These are phyloP conservation scores for Sepiola atlantica DNA, from an alignment of 2,888 invertebrate species.

Conservation along the genomic window DNA sequence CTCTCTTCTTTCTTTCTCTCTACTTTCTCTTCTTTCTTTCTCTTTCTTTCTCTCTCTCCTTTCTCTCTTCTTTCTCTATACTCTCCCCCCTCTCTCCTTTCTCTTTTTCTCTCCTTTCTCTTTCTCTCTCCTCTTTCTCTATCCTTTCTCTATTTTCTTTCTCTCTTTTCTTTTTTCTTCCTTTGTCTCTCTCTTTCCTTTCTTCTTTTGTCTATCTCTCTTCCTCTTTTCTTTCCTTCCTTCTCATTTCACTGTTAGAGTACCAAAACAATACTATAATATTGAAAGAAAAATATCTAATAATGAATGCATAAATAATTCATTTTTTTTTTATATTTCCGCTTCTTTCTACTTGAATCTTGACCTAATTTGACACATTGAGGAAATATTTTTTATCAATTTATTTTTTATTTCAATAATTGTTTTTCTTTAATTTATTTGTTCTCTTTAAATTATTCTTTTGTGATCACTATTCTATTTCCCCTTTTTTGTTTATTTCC, in stretches of 20 bases:
- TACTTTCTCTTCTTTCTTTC: neutral
- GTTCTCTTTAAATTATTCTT: neutral
- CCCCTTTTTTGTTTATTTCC: neutral
- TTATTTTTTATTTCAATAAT: too few relatives aligned
- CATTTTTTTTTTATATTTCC: neutral
- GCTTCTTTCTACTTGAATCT: neutral
- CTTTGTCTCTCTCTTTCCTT: too few relatives aligned
- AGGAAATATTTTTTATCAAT: constrained; percentile 32
- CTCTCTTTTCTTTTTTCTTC: neutral
- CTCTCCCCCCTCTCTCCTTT: too few relatives aligned
- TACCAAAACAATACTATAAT: neutral
- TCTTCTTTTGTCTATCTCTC: neutral
- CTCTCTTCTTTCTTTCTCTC: neutral
- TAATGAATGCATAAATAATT: constrained; percentile 15
- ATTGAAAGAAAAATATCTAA: neutral
- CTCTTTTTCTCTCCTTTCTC: too few relatives aligned
- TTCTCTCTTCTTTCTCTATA: too few relatives aligned
- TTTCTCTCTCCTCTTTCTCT: too few relatives aligned
- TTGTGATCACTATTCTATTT: neutral
- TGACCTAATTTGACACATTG: constrained; percentile 19
- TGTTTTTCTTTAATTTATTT: neutral
- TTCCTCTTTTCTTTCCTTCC: neutral
- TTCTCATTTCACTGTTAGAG: neutral
- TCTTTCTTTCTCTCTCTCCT: neutral
- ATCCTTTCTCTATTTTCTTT: neutral